Evolutionary conservation across 2,113 vertebrate genomes (phyloP).

Genomic region (Lathamus discolor): DNA sequence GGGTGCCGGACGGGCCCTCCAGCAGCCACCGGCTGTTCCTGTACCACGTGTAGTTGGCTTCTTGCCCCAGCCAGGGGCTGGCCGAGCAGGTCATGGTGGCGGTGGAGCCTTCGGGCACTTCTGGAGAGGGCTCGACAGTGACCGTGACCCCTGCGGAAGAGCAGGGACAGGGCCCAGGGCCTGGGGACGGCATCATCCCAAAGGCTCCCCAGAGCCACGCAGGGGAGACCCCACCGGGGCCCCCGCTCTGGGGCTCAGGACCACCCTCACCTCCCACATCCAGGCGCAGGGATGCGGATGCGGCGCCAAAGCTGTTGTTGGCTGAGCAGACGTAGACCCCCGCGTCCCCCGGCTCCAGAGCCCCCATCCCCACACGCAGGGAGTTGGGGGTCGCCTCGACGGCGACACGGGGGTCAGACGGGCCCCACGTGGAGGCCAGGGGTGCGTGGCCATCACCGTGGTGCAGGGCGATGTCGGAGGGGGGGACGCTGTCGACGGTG

Average conservation of each 20-base stretch:
- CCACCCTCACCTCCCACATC: constrained; percentile 39
- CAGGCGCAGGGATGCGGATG: neutral
- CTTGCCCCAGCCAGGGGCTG: neutral
- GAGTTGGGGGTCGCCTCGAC: constrained; percentile 45
- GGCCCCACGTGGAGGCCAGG: neutral
- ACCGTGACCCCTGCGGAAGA: constrained; percentile 45
- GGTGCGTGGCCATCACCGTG: neutral
- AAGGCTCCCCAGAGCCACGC: neutral
- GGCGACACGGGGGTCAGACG: neutral
- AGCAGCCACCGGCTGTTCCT: constrained; percentile 55
- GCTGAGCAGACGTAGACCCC: constrained; percentile 66
- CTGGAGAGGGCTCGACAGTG: constrained; percentile 43
- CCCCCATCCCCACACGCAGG: constrained; percentile 50
- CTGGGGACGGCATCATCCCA: neutral
- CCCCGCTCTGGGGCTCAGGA: rapidly evolving
- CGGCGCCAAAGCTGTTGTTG: constrained; percentile 55
- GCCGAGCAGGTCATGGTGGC: constrained; percentile 68
- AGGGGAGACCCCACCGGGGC: rapidly evolving
- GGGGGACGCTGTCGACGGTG: constrained; percentile 64
- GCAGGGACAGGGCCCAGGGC: rapidly evolving
- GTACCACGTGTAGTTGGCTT: constrained; percentile 72
- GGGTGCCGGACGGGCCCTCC: neutral
- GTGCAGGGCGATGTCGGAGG: constrained; percentile 48
- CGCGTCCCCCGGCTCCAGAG: neutral
- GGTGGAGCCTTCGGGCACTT: constrained; percentile 47